Percentiles rank a stretch among this genome's conserved stretches.
Conservation (phyloP, 2,797 vertebrate genomes). For the Acestrorhynchus altus region DNA sequence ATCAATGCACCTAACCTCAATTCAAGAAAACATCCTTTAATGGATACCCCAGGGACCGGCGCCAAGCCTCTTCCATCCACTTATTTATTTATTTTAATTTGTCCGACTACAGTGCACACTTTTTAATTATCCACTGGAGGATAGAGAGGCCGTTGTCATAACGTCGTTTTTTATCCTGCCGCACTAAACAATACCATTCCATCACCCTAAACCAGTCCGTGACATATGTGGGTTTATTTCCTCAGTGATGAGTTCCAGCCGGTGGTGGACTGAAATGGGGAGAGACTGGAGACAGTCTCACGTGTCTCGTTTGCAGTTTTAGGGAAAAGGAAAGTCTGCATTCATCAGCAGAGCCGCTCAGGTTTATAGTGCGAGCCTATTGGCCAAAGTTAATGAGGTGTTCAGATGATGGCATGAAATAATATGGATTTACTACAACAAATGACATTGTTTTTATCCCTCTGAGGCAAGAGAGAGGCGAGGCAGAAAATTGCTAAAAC, state of each 20-base stretch:
- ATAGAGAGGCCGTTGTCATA: conserved; percentile 75
- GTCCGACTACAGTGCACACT: conserved; percentile 73
- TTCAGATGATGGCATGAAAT: conserved; percentile 45
- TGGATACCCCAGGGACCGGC: conserved; percentile 78
- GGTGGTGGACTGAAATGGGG: conserved; percentile 14
- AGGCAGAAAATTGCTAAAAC: conserved; percentile 50
- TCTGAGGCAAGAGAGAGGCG: conserved; percentile 26
- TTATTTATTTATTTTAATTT: conserved; percentile 80
- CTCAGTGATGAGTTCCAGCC: conserved; percentile 49
- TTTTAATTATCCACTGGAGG: conserved; percentile 84
- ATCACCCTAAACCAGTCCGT: conserved; percentile 50
- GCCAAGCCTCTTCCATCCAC: conserved; percentile 67
- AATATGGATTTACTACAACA: conserved; percentile 52
- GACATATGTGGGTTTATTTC: conserved; percentile 54
- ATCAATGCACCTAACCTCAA: conserved; percentile 87
- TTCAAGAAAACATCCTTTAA: conserved; percentile 87
- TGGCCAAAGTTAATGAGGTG: conserved; percentile 52
- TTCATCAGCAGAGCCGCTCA: conserved; percentile 23
- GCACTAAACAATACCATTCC: conserved; percentile 48
- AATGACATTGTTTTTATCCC: conserved; percentile 51
- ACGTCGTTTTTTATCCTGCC: conserved; percentile 68
- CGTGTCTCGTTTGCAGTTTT: conserved; percentile 10
- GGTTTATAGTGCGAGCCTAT: conserved; percentile 36
- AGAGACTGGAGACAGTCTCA: conserved; percentile 20
- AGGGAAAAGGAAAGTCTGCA: conserved; percentile 20